These are phyloP conservation scores for Poeciliopsis infans DNA, from an alignment of 2,797 vertebrate genomes.

Conservation along the genomic window DNA sequence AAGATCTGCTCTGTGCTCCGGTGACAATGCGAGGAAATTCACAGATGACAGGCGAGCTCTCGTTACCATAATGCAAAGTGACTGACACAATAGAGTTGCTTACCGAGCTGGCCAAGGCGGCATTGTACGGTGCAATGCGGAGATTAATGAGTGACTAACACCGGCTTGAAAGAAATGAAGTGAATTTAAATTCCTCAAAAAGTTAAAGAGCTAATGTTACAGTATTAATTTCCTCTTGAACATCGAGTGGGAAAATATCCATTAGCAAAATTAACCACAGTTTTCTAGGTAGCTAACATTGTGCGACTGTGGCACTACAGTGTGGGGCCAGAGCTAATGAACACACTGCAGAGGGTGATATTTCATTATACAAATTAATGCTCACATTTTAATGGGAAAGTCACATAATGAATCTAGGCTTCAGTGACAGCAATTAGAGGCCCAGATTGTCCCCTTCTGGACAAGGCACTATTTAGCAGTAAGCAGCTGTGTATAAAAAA, in stretches of 20 bases:
- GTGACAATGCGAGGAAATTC: conserved; percentile 71
- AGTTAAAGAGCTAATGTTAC: conserved; percentile 99
- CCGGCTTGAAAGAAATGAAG: conserved; percentile 97
- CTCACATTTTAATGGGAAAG: conserved; percentile 99
- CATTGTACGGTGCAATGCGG: conserved; percentile 77
- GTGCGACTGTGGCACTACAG: conserved; percentile 91
- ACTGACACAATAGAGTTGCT: conserved; percentile 84
- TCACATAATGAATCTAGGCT: conserved; percentile 99
- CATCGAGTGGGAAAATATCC: conserved; percentile 99
- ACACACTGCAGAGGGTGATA: conserved; percentile 99
- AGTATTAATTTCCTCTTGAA: conserved; percentile 99
- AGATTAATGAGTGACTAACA: conserved; percentile 96
- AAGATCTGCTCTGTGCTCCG: conserved; percentile 61
- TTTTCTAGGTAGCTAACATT: conserved; percentile 99
- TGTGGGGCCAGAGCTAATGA: conserved; percentile 99
- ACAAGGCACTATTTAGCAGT: conserved; percentile 99
- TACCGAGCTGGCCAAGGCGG: conserved; percentile 72
- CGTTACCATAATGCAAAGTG: conserved; percentile 72
- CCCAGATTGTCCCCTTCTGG: conserved; percentile 99
- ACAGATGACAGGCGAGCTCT: conserved; percentile 66
- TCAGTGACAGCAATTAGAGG: conserved; percentile 99
- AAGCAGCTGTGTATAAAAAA: conserved; percentile 97
- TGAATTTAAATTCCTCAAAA: conserved; percentile 99
- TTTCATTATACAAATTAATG: conserved; percentile 99
- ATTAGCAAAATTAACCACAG: conserved; percentile 99